Conservation (phyloP, 2,888 invertebrate species). For the Drosophila eohydei region DNA sequence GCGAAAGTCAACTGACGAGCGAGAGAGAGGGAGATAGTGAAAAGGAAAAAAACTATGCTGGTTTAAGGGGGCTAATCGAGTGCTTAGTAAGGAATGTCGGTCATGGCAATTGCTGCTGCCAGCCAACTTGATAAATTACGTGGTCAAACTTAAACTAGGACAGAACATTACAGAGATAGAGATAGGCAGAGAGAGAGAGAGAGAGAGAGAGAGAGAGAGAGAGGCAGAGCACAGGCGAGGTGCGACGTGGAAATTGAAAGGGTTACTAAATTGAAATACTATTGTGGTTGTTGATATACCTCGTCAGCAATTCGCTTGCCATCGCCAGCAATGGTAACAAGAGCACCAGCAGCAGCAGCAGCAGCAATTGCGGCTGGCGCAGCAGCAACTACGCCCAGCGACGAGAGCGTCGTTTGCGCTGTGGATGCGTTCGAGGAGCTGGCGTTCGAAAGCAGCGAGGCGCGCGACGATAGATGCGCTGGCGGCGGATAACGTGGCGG, state of each 20-base stretch:
- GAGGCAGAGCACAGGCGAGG: not conserved
- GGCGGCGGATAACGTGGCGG: conserved; percentile 89
- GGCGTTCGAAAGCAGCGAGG: conserved; percentile 79
- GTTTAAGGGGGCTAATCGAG: conserved; percentile 40
- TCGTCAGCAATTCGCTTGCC: conserved; percentile 50
- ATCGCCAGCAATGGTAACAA: conserved; percentile 20
- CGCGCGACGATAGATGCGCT: conserved; percentile 83
- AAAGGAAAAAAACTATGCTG: not conserved
- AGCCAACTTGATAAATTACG: conserved; percentile 25
- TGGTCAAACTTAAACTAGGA: conserved; percentile 43
- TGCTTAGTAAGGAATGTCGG: conserved; percentile 12
- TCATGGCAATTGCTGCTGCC: conserved; percentile 19
- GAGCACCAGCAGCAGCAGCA: not conserved
- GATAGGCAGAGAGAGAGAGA: not conserved
- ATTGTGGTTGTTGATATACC: conserved; percentile 51
- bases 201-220: not conserved
- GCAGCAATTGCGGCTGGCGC: conserved; percentile 7
- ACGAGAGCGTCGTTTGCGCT: conserved; percentile 73
- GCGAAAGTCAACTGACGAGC: conserved; percentile 2
- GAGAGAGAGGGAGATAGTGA: not conserved
- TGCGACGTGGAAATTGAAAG: conserved; percentile 9
- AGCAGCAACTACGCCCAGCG: conserved; percentile 29
- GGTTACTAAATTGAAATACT: conserved; percentile 15
- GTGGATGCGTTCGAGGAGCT: conserved; percentile 71
- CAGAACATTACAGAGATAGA: conserved; percentile 13